Evolutionary conservation across 2,113 vertebrate species (phyloP).

Genomic region (Melierax canorus): DNA sequence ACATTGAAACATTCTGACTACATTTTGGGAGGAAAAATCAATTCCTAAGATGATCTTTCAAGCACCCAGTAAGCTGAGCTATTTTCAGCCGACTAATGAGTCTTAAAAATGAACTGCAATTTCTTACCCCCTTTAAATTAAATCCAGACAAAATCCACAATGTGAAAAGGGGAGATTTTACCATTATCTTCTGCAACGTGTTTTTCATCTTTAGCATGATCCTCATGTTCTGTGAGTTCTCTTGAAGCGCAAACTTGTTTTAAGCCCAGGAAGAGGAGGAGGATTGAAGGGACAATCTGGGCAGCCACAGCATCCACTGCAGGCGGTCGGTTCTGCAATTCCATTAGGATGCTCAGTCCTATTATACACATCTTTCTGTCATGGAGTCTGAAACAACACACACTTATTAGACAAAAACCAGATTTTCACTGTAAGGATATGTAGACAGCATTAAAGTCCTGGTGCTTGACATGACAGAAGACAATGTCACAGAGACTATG

Average conservation of each 20-base stretch:
- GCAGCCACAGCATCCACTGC: conserved; percentile 82
- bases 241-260: conserved; percentile 90
- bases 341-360: conserved; percentile 91
- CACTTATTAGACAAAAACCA: neutral
- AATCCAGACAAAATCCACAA: conserved; percentile 64
- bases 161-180: conserved; percentile 68
- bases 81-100: conserved; percentile 32
- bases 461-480: neutral
- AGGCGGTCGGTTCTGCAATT: conserved; percentile 85
- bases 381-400: conserved; percentile 80
- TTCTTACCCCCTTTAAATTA: conserved; percentile 56
- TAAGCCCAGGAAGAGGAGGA: conserved; percentile 93
- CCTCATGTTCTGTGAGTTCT: conserved; percentile 80
- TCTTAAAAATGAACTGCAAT: conserved; percentile 40
- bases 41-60: neutral
- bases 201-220: conserved; percentile 71
- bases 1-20: neutral
- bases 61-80: neutral
- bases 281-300: conserved; percentile 91
- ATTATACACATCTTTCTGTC: conserved; percentile 98
- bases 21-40: neutral
- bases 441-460: neutral
- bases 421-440: neutral
- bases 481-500: neutral
- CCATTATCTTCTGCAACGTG: conserved; percentile 89